phyloP scores from a whole-genome alignment of 1,140 invertebrate genomes.

The Diuraphis noxia region DNA sequence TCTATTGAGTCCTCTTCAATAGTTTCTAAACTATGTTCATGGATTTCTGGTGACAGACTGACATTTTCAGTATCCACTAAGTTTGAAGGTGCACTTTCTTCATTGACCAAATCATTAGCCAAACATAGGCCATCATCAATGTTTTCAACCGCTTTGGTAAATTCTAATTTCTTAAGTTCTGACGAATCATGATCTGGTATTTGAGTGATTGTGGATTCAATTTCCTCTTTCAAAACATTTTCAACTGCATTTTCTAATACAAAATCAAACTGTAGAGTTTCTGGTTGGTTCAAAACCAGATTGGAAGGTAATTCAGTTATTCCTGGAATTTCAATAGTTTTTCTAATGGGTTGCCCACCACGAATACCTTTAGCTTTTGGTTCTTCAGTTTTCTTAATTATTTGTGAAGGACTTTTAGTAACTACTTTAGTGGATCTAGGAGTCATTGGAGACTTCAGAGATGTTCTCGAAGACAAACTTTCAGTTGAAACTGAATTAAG shows the following conservation, averaged over 20 bases:
- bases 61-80: background rate
- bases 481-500: slow-evolving; percentile 26
- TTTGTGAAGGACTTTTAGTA: slow-evolving; percentile 18
- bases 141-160: background rate
- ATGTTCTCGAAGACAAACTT: slow-evolving; percentile 23
- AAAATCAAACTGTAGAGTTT: background rate
- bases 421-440: background rate
- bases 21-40: slow-evolving; percentile 13
- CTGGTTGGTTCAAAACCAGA: background rate
- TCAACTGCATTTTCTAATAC: background rate
- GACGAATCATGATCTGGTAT: background rate
- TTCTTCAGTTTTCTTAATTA: slow-evolving; percentile 18
- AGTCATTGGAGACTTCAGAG: slow-evolving; percentile 33
- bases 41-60: background rate
- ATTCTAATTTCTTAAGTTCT: background rate
- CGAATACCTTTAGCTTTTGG: slow-evolving; percentile 16
- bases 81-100: background rate
- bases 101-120: background rate
- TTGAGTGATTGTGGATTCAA: background rate
- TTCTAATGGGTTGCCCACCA: slow-evolving; percentile 2
- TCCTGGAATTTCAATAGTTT: slow-evolving; percentile 36
- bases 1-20: background rate
- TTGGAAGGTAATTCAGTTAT: slow-evolving; percentile 23
- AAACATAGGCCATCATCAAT: background rate
- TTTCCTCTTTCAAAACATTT: background rate